Conservation (phyloP, 2,797 vertebrate species). For the Chelmon rostratus region DNA sequence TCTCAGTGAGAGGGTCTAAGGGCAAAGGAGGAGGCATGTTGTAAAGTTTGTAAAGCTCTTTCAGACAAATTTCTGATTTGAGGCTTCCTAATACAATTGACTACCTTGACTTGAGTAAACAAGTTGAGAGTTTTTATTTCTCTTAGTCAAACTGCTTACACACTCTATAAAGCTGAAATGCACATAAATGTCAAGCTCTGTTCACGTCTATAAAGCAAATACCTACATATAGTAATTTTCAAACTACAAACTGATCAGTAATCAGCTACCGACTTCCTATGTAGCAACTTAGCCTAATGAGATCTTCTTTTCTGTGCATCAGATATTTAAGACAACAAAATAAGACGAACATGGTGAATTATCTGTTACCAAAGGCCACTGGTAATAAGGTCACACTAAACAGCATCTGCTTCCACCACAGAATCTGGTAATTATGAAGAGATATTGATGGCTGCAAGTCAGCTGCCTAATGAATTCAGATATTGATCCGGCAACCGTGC, state of each 20-base stretch:
- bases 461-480: conserved; percentile 85
- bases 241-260: not conserved
- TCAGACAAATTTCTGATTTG: conserved; percentile 24
- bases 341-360: conserved; percentile 46
- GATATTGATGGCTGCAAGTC: conserved; percentile 81
- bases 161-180: conserved; percentile 5
- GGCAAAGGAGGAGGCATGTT: too few species aligned
- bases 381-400: conserved; percentile 60
- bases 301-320: conserved; percentile 21
- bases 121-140: not conserved
- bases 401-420: conserved; percentile 70
- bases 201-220: not conserved
- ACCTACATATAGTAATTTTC: not conserved
- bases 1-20: not conserved
- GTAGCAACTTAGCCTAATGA: not conserved
- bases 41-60: not conserved
- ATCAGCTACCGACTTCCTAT: conserved; percentile 1
- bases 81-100: conserved; percentile 15
- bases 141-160: conserved; percentile 7
- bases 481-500: conserved; percentile 83
- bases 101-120: not conserved
- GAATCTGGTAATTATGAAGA: conserved; percentile 79
- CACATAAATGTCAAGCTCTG: not conserved
- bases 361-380: conserved; percentile 44
- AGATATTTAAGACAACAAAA: conserved; percentile 42